Percentiles rank a stretch among this genome's conserved stretches.
Evolutionary conservation across 2,797 vertebrate species (phyloP).

Genomic region (Coluber constrictor): DNA sequence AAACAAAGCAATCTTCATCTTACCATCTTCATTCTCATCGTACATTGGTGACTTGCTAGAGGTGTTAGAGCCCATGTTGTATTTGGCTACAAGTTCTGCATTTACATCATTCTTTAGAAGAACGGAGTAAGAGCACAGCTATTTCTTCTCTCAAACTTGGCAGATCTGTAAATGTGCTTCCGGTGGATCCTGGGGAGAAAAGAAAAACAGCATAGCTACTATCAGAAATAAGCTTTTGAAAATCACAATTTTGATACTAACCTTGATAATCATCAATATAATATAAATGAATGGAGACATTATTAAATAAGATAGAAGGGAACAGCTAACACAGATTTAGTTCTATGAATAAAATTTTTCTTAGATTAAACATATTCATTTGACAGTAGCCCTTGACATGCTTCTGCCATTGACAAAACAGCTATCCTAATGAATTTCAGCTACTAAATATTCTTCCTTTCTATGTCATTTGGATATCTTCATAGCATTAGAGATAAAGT

Average conservation of each 20-base stretch:
- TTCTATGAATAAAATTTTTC: not conserved
- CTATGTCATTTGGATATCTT: not conserved
- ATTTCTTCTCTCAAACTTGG: not conserved
- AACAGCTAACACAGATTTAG: not conserved
- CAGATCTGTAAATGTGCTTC: not conserved
- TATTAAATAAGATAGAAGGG: not conserved
- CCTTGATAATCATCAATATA: not conserved
- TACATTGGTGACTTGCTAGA: conserved; percentile 69
- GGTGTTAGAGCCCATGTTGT: conserved; percentile 72
- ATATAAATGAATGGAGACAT: not conserved
- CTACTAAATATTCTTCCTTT: not conserved
- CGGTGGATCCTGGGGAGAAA: conserved; percentile 14
- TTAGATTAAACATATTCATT: not conserved
- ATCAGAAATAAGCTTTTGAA: not conserved
- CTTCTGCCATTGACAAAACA: not conserved
- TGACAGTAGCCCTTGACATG: not conserved
- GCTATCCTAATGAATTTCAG: not conserved
- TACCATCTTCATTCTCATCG: conserved; percentile 72
- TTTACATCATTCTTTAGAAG: conserved; percentile 4
- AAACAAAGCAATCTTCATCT: conserved; percentile 39
- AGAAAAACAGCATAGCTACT: not conserved
- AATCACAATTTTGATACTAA: not conserved
- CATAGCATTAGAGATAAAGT: not conserved
- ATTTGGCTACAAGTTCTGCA: conserved; percentile 9
- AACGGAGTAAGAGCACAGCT: not conserved